Percentiles rank a stretch among this genome's conserved stretches.
phyloP scores from a whole-genome alignment of 2,797 vertebrate genomes.

The Cuculus canorus region DNA sequence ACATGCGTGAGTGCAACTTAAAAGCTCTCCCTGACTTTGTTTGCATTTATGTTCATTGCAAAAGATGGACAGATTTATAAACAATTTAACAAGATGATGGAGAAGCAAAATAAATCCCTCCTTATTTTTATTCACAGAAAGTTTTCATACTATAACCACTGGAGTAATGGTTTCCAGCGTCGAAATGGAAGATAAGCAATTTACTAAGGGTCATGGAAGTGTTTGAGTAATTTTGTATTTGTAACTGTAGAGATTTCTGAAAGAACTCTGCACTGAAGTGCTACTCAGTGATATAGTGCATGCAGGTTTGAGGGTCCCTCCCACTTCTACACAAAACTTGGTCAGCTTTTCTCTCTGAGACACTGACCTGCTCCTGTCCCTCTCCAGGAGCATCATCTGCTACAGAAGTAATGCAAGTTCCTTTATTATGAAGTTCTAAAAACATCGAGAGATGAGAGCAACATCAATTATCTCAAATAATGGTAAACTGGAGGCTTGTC shows the following conservation, averaged over 20 bases:
- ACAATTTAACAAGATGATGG: not conserved
- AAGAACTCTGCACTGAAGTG: not conserved
- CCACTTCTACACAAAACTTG: not conserved
- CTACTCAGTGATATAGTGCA: not conserved
- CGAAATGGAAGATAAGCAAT: not conserved
- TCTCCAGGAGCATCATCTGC: not conserved
- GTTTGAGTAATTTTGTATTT: not conserved
- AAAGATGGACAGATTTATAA: not conserved
- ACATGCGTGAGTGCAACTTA: rapidly evolving
- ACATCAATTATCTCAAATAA: not conserved
- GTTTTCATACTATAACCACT: not conserved
- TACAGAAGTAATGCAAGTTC: not conserved
- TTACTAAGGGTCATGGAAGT: not conserved
- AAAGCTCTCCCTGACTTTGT: not conserved
- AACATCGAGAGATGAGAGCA: not conserved
- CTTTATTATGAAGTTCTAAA: not conserved
- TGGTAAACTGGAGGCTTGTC: not conserved
- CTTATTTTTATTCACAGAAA: not conserved
- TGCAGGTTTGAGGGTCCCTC: not conserved
- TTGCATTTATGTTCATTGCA: not conserved
- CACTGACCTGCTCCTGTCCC: not conserved
- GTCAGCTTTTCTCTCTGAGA: not conserved
- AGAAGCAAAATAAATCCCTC: not conserved
- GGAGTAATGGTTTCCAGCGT: not conserved
- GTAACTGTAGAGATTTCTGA: not conserved